phyloP scores from a whole-genome alignment of 1,140 invertebrate species.

The Bombus sylvicola region DNA sequence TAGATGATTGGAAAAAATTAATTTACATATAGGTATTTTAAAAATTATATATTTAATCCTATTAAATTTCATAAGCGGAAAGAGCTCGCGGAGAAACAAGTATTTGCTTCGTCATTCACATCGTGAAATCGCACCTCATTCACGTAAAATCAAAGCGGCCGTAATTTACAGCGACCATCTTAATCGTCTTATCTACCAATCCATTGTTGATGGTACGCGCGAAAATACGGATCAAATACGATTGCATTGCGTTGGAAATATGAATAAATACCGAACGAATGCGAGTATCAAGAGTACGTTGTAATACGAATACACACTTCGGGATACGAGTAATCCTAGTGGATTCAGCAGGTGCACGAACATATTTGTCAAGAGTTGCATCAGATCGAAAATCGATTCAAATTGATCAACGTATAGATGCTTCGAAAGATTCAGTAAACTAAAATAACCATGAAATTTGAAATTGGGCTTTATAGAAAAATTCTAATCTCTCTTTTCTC shows the following conservation, averaged over 20 bases:
- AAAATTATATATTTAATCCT: no score
- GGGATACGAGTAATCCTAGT: slow-evolving; percentile 12
- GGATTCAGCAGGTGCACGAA: not conserved
- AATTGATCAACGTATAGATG: not conserved
- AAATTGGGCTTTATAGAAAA: no score
- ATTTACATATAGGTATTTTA: not conserved
- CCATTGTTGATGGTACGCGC: slow-evolving; percentile 7
- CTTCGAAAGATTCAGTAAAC: not conserved
- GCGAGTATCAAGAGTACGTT: not conserved
- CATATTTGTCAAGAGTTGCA: not conserved
- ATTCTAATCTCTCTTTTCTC: no score
- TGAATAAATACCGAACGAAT: not conserved
- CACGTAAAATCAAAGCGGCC: slow-evolving; percentile 13
- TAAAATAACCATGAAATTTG: no score
- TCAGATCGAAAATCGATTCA: not conserved
- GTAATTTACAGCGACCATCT: slow-evolving; percentile 42
- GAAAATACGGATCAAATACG: slow-evolving; percentile 49
- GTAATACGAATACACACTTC: not conserved
- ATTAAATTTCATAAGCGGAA: not conserved
- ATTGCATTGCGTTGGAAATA: slow-evolving; percentile 32
- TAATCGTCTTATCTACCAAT: slow-evolving; percentile 48
- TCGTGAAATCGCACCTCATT: not conserved
- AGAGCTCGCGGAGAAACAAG: not conserved
- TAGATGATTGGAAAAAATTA: not conserved
- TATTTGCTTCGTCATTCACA: not conserved